These are phyloP conservation scores for Julus scanicus DNA, from an alignment of 2,888 invertebrate species.

Conservation along the genomic window DNA sequence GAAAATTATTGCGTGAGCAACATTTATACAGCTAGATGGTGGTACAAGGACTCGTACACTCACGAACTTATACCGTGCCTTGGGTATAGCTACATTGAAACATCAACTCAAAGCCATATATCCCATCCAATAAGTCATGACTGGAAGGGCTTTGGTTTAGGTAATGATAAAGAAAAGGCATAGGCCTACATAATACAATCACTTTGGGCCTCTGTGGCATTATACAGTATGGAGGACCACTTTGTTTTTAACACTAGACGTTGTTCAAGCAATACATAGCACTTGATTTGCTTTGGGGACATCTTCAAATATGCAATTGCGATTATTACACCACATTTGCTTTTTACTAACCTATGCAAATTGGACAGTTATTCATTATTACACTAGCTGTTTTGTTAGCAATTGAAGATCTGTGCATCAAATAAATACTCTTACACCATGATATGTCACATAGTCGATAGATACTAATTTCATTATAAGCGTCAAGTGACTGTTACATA, in stretches of 20 bases:
- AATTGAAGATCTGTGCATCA: too few species aligned
- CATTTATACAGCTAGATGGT: conserved; percentile 18
- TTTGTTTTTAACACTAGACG: background rate
- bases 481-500: too few species aligned
- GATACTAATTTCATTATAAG: too few species aligned
- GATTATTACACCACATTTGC: too few species aligned
- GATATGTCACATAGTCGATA: too few species aligned
- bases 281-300: too few species aligned
- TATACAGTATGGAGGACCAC: conserved; percentile 16
- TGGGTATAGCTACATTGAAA: background rate
- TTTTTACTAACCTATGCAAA: too few species aligned
- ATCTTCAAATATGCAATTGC: too few species aligned
- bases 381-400: too few species aligned
- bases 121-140: background rate
- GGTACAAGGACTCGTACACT: background rate
- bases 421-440: too few species aligned
- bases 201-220: conserved; percentile 30
- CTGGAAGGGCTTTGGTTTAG: background rate
- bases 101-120: background rate
- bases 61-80: conserved; percentile 33
- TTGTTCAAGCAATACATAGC: background rate
- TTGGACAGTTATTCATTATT: too few species aligned
- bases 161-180: conserved; percentile 42
- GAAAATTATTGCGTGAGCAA: conserved; percentile 32
- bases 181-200: conserved; percentile 35